phyloP scores from a whole-genome alignment of 2,113 vertebrate genomes.

The Eulemur macaco region DNA sequence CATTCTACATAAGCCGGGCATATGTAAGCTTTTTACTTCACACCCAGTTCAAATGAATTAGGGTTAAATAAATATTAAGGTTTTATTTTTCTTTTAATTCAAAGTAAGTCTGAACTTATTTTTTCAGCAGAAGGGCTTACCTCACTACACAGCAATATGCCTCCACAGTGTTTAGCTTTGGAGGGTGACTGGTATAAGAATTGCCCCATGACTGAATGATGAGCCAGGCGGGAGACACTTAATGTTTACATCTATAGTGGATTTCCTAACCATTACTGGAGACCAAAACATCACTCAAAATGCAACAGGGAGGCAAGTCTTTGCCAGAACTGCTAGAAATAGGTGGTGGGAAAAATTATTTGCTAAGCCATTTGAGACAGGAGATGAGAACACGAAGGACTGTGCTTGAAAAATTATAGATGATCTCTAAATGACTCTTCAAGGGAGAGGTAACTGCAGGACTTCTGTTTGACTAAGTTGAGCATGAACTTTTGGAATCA shows the following conservation, averaged over 20 bases:
- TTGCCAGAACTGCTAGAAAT: background rate
- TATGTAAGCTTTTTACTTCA: background rate
- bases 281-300: background rate
- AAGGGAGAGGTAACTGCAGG: background rate
- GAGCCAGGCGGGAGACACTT: background rate
- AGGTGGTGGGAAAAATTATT: background rate
- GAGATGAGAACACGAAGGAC: background rate
- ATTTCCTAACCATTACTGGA: background rate
- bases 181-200: background rate
- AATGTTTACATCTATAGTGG: background rate
- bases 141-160: background rate
- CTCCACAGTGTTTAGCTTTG: background rate
- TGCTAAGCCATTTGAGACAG: background rate
- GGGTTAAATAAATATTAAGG: background rate
- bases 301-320: background rate
- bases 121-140: background rate
- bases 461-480: background rate
- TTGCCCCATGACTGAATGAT: background rate
- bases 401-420: background rate
- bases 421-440: background rate
- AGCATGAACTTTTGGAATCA: background rate
- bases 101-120: background rate
- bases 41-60: background rate
- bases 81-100: background rate
- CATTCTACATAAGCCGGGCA: background rate